Conservation (phyloP, 1,140 invertebrate species). For the Melipona quadrifasciata region DNA sequence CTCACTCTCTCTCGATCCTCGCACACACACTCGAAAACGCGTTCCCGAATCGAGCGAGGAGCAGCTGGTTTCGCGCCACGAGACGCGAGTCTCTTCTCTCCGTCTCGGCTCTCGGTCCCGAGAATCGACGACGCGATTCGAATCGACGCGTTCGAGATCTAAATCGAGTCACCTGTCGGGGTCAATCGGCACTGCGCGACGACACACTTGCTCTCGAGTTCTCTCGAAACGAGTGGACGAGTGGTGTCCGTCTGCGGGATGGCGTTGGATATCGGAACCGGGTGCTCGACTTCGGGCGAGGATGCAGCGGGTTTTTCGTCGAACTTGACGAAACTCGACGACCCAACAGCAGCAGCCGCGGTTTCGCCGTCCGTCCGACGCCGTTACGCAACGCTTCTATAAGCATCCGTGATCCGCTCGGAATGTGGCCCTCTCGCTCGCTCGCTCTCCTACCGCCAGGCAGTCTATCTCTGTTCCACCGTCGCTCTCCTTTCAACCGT, state of each 20-base stretch:
- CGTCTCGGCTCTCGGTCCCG: too few relatives aligned
- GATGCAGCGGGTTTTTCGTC: slow-evolving; percentile 36
- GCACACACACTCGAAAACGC: background rate
- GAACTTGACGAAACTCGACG: slow-evolving; percentile 61
- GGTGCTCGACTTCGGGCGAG: background rate
- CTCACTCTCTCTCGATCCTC: background rate
- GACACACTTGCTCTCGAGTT: background rate
- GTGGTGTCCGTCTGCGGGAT: background rate
- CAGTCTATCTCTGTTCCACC: slow-evolving; percentile 35
- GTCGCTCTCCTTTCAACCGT: background rate
- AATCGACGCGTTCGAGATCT: background rate
- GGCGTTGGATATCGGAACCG: background rate
- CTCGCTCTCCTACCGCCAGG: slow-evolving; percentile 42
- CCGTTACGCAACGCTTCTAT: slow-evolving; percentile 81
- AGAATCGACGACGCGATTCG: background rate
- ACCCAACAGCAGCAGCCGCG: slow-evolving; percentile 49
- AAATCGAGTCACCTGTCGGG: background rate
- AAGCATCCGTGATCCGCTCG: slow-evolving; percentile 81
- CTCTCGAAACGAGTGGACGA: background rate
- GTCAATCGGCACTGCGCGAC: background rate
- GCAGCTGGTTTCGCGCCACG: slow-evolving; percentile 22
- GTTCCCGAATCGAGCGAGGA: background rate
- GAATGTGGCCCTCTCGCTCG: slow-evolving; percentile 73
- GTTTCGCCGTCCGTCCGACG: slow-evolving; percentile 70
- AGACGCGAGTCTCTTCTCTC: too few relatives aligned